Conservation (phyloP, 2,888 invertebrate genomes). For the Drosophila neonasuta region DNA sequence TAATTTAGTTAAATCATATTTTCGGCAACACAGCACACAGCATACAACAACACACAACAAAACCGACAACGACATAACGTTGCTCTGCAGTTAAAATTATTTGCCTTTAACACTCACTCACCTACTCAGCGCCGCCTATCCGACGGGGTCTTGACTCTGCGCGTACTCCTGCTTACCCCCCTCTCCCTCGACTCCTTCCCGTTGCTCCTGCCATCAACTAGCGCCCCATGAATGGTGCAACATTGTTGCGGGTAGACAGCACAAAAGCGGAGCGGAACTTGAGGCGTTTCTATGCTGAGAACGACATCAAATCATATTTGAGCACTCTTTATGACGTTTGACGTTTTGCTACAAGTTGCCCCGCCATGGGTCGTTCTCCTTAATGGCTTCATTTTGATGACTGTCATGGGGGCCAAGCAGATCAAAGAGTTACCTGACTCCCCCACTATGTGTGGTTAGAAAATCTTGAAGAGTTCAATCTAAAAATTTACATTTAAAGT, state of each 20-base stretch:
- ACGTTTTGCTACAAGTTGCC: constrained; percentile 40
- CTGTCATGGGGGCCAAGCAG: constrained; percentile 22
- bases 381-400: constrained; percentile 52
- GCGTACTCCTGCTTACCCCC: constrained; percentile 4
- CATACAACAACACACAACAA: constrained; percentile 9
- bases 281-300: constrained; percentile 41
- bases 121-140: constrained; percentile 73
- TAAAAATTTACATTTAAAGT: too few relatives aligned
- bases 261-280: constrained; percentile 37
- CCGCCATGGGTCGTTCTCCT: constrained; percentile 24
- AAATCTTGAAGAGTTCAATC: too few relatives aligned
- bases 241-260: constrained; percentile 45
- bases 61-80: constrained; percentile 30
- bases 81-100: constrained; percentile 68
- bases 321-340: constrained; percentile 48
- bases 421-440: not conserved
- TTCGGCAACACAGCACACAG: constrained; percentile 61
- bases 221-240: constrained; percentile 61
- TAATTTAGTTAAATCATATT: constrained; percentile 80
- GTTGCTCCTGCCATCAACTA: constrained; percentile 11
- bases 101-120: constrained; percentile 76
- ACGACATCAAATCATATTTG: constrained; percentile 59
- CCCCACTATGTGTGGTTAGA: not conserved
- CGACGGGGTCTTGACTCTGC: constrained; percentile 59
- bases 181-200: not conserved